A percentile compares a stretch with the other conserved stretches of the same genome.
phyloP scores from a whole-genome alignment of 23 tunicate genomes.

The Trididemnum nubilum region DNA sequence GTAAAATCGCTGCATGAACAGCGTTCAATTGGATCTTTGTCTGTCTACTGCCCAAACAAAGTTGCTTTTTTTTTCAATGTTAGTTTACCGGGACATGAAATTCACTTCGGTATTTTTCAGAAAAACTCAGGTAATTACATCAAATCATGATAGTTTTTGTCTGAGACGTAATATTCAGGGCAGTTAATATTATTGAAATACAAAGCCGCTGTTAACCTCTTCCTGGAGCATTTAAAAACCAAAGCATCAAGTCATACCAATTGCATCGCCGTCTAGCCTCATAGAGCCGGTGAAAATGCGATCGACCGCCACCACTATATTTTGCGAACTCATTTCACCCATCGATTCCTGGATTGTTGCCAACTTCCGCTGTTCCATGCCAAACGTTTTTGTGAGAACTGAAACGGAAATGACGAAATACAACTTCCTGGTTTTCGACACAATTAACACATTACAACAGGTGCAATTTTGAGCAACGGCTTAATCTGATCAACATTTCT shows the following conservation, averaged over 20 bases:
- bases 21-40: too few species aligned
- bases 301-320: slow-evolving; percentile 95
- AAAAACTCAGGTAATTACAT: background rate
- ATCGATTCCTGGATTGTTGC: slow-evolving; percentile 94
- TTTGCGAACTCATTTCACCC: slow-evolving; percentile 97
- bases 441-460: too few species aligned
- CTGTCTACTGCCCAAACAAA: too few species aligned
- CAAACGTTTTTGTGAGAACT: slow-evolving; percentile 91
- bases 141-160: background rate
- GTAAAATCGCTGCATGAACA: too few species aligned
- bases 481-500: too few species aligned
- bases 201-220: too few species aligned
- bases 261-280: slow-evolving; percentile 92
- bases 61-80: too few species aligned
- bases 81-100: too few species aligned
- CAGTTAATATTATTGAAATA: background rate
- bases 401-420: slow-evolving; percentile 14
- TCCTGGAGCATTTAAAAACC: too few species aligned
- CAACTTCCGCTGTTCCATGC: slow-evolving; percentile 79
- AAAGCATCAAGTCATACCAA: slow-evolving; percentile 49
- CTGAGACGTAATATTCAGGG: background rate
- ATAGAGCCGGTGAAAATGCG: slow-evolving; percentile 94
- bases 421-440: too few species aligned
- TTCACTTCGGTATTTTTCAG: too few species aligned
- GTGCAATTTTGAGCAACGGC: too few species aligned